Base-by-base conservation (phyloP, 2,888 invertebrate species). In the Ceratothoa steindachneri region DNA sequence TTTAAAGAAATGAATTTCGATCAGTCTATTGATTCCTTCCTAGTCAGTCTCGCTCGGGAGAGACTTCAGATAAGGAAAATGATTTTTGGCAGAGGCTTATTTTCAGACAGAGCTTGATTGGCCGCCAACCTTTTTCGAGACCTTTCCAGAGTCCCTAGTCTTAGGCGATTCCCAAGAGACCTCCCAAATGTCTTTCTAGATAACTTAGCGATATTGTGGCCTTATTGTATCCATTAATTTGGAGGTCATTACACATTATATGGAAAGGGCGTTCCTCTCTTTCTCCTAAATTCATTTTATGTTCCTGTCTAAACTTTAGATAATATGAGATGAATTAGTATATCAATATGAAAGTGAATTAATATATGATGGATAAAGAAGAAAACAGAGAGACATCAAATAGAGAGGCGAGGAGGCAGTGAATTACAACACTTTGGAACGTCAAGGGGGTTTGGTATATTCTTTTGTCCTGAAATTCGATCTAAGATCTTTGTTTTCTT, bases 211-310 rank as follows among this genome's bases (percentile, higher is more conserved):
- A 60, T 60, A 60, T 60, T 60, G 22, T 24, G 12, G 60, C 60
- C 60, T 60, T 60, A 60, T 60, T 60, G 60, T 24, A 22, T 22
- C 60, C 60, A 60, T 60, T 60, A 60, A 60, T 60, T 60, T 60
- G n/a, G 60, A 22, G 60, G 60, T 60, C 60, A 60, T 60, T 60
- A 60, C n/a, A n/a, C 60, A 60, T 60, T 60, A 60, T 60, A 60
- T 24, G 60, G 60, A n/a, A 60, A 60, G 60, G 15, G 41, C n/a
- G n/a, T n/a, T n/a, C n/a, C n/a, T n/a, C n/a, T n/a, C n/a, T n/a
- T n/a, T n/a, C n/a, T n/a, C n/a, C n/a, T n/a, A n/a, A n/a, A n/a
- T n/a, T n/a, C n/a, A n/a, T n/a, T n/a, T n/a, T n/a, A n/a, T n/a
- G n/a, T n/a, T n/a, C n/a, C n/a, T n/a, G n/a, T n/a, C n/a, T n/a